Evolutionary conservation across 2,113 vertebrate genomes (phyloP).

Genomic region (Mormoops blainvillei): DNA sequence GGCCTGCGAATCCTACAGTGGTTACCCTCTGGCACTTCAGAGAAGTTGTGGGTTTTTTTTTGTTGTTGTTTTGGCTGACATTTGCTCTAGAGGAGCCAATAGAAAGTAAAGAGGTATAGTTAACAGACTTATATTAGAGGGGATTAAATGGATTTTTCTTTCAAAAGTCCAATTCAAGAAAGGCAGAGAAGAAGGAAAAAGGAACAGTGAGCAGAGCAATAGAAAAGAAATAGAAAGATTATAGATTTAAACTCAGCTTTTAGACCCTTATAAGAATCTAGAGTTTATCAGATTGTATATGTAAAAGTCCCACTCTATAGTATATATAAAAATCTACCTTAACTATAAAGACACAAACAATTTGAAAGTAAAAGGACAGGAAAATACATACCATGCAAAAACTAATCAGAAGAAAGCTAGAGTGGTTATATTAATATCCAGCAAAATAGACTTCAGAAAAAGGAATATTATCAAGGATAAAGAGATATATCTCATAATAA

Average conservation of each 20-base stretch:
- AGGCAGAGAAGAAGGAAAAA: not conserved
- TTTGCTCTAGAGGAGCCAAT: not conserved
- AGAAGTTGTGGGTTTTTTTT: not conserved
- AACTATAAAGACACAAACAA: not conserved
- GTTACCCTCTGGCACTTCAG: not conserved
- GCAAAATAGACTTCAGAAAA: not conserved
- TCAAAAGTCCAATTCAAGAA: not conserved
- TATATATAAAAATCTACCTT: not conserved
- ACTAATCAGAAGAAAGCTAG: not conserved
- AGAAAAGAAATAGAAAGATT: not conserved
- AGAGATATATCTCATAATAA: not conserved
- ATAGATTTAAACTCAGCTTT: not conserved
- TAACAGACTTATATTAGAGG: not conserved
- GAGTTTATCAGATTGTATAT: not conserved
- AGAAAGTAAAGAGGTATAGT: not conserved
- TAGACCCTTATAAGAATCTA: not conserved
- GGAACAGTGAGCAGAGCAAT: not conserved
- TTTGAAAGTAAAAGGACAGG: slow-evolving; percentile 11
- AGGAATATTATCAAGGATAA: not conserved
- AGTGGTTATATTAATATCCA: not conserved
- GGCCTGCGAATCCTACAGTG: not conserved
- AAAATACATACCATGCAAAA: not conserved
- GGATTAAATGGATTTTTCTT: not conserved
- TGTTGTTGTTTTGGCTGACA: not conserved
- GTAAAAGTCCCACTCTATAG: not conserved